Percentiles rank a stretch among this genome's conserved stretches.
These are phyloP conservation scores for Nycticorax nycticorax DNA, from an alignment of 2,113 vertebrate species.

Conservation along the genomic window DNA sequence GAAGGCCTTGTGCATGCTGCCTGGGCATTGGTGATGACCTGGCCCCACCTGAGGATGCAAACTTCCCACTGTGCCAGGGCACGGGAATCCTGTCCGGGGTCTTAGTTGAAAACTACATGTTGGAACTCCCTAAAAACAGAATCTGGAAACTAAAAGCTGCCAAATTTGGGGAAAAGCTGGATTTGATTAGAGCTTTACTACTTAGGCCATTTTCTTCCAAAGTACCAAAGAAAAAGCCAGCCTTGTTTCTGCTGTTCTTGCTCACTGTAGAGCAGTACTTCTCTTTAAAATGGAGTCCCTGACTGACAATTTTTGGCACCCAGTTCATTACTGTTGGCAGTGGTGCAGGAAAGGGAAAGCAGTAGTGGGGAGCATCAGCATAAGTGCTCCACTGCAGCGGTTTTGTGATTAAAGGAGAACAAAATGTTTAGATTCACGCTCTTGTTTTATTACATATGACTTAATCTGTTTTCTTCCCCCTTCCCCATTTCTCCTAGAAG, in stretches of 20 bases:
- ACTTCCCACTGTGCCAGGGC: background rate
- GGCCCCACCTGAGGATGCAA: background rate
- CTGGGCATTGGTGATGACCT: background rate
- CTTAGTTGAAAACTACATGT: background rate
- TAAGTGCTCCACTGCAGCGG: background rate
- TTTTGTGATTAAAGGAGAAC: background rate
- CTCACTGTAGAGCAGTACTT: background rate
- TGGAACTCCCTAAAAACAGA: background rate
- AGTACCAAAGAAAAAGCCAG: background rate
- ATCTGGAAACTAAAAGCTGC: background rate
- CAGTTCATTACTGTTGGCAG: background rate
- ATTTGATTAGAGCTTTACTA: background rate
- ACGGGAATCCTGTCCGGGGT: accelerated
- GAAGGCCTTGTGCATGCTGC: background rate
- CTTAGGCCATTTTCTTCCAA: background rate
- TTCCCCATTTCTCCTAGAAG: background rate
- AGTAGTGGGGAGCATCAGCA: background rate
- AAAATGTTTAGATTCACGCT: constrained; percentile 8
- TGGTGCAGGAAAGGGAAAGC: background rate
- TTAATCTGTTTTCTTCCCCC: background rate
- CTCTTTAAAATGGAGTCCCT: background rate
- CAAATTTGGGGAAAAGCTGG: background rate
- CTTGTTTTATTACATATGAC: background rate
- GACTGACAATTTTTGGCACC: background rate
- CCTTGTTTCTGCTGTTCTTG: background rate